Evolutionary conservation across 2,888 invertebrate species (phyloP).

Genomic region (Aquatica leii): DNA sequence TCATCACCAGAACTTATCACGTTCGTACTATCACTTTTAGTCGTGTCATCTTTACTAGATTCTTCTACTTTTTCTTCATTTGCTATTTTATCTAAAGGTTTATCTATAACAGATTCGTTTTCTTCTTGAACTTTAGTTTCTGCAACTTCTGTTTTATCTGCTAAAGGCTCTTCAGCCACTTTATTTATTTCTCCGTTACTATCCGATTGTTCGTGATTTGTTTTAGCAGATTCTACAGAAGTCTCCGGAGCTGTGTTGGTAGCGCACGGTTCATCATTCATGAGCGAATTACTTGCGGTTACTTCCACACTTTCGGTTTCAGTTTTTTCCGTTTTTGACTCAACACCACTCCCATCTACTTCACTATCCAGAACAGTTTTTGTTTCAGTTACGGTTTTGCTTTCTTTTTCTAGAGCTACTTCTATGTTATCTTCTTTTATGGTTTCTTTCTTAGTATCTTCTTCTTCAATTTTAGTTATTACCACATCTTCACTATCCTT

Average conservation of each 20-base stretch:
- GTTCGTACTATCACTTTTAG: no score
- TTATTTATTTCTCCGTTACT: no score
- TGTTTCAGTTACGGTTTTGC: constrained; percentile 41
- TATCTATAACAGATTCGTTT: not conserved
- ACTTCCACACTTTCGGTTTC: constrained; percentile 15
- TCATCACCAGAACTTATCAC: no score
- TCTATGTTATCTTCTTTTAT: constrained; percentile 44
- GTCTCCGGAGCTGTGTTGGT: no score
- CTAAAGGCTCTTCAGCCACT: constrained; percentile 36
- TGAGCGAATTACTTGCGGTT: constrained; percentile 16
- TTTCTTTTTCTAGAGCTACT: constrained; percentile 31
- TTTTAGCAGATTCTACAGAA: no score
- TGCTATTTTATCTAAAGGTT: not conserved
- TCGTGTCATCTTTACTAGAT: no score
- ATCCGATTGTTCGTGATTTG: no score
- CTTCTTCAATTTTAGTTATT: no score
- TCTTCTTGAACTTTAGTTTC: constrained; percentile 21
- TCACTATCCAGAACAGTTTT: constrained; percentile 49
- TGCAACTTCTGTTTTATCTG: constrained; percentile 24
- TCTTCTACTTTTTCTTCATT: not conserved
- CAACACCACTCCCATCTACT: no score
- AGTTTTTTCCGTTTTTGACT: no score
- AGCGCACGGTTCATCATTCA: no score
- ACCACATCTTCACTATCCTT: constrained; percentile 23
- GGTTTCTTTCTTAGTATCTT: not conserved